Percentiles rank a stretch among this genome's conserved stretches.
These are phyloP conservation scores for Mycteria americana DNA, from an alignment of 2,797 vertebrate species.

Conservation along the genomic window DNA sequence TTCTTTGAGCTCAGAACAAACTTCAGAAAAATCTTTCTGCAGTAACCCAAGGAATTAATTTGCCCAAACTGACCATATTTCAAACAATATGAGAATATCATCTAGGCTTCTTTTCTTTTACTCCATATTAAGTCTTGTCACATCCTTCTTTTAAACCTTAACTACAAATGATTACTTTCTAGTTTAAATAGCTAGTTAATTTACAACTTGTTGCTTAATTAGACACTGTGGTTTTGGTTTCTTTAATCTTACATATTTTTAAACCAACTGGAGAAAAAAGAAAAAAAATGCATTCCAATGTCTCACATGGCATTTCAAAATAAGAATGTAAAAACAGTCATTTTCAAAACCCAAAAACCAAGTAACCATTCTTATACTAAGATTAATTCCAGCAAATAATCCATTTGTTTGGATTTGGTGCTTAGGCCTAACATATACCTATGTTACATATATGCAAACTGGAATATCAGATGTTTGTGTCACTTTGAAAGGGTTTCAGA, in stretches of 20 bases:
- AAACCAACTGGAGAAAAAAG: background rate
- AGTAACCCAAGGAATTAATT: background rate
- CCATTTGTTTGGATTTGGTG: too few species aligned
- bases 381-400: background rate
- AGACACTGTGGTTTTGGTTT: accelerated
- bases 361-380: background rate
- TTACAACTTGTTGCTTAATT: background rate
- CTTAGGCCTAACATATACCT: background rate
- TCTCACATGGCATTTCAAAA: background rate
- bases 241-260: background rate
- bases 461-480: background rate
- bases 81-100: background rate
- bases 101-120: background rate
- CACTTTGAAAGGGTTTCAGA: background rate
- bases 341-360: background rate
- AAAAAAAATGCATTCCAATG: background rate
- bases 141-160: background rate
- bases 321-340: accelerated
- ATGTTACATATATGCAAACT: too few species aligned
- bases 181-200: background rate
- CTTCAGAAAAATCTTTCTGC: background rate
- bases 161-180: background rate
- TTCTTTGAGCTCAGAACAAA: background rate
- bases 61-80: background rate
- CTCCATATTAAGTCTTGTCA: background rate